Conservation (phyloP, 2,113 vertebrate genomes). For the Calypte anna region DNA sequence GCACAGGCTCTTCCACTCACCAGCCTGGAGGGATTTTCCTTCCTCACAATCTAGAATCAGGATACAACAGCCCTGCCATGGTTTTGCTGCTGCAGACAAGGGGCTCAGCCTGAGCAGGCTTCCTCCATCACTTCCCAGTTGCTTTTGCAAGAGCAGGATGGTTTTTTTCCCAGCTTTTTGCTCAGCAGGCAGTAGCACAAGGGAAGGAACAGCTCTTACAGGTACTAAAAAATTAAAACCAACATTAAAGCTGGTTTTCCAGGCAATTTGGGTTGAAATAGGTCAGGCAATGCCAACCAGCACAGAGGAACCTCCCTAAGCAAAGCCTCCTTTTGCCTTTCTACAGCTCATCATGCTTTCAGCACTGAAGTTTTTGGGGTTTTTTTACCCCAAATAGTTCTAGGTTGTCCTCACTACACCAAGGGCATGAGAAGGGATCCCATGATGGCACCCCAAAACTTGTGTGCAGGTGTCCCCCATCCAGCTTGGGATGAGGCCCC, state of each 20-base stretch:
- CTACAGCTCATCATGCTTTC: neutral
- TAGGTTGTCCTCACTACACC: neutral
- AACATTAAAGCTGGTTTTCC: neutral
- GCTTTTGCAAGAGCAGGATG: neutral
- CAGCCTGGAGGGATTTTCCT: neutral
- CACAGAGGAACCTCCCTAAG: neutral
- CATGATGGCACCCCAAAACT: neutral
- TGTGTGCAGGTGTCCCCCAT: neutral
- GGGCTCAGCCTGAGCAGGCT: neutral
- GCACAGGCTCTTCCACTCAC: neutral
- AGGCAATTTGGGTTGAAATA: neutral
- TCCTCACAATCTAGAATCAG: neutral
- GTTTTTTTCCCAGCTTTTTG: neutral
- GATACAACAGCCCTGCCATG: neutral
- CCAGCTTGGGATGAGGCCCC: fast-evolving
- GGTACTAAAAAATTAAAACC: constrained; percentile 18
- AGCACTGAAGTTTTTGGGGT: neutral
- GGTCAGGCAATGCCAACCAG: neutral
- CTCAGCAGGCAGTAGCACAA: neutral
- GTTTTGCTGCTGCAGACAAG: neutral
- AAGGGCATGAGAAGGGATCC: neutral
- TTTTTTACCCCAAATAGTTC: neutral
- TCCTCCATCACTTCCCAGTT: neutral
- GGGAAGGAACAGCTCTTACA: neutral
- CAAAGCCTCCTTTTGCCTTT: neutral